Base-by-base conservation (phyloP, 2,113 vertebrate species). In the Archocentrus centrarchus region DNA sequence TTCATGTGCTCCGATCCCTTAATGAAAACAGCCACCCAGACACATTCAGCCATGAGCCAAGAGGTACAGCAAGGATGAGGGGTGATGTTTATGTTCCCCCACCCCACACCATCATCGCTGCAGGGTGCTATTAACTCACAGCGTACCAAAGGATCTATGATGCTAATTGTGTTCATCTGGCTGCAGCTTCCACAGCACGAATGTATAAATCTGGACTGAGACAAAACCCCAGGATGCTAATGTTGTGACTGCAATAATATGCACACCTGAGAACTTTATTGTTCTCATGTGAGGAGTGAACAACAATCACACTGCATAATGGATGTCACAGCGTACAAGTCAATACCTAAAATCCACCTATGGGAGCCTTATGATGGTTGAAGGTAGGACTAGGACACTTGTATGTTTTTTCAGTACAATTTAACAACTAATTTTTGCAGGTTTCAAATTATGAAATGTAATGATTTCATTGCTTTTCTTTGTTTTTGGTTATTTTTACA, bases 21-120 rank as follows among this genome's bases (percentile, higher is more conserved):
- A 90, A 92, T 85, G 75, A 85, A 91, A 88, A 86, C 85, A 88
- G 58, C 81, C 82, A 82, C 64, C 80, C 70, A 84, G 89, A 90
- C 62, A 86, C 20, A 75, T 62, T 87, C 77, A 85, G 88, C 77
- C 91, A 80, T 55, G 55, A 86, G 60, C 66, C 66, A 17, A 70
- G 76, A 39, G 0, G 82, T 59, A 68, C 47, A 60, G 13, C 15
- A 8, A 73, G 60, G 47, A 73, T 53, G 68, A 18, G 24, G 77
- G 59, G 32, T 20, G 68, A 17, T 18, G 59, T 68, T 84, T 27
- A 78, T 20, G 50, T 59, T 30, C 68, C 58, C 83, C 44, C n/a
- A 60, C 80, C 17, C 73, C 57, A n/a, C 73, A 14, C 32, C 80
- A 88, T 37, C 81, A 87, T 77, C 6, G 18, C 88, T 27, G 17